Evolutionary conservation across 2,888 invertebrate genomes (phyloP), one percentile per base, ranked within the genome.

Genomic region (Polydesmus complanatus): DNA sequence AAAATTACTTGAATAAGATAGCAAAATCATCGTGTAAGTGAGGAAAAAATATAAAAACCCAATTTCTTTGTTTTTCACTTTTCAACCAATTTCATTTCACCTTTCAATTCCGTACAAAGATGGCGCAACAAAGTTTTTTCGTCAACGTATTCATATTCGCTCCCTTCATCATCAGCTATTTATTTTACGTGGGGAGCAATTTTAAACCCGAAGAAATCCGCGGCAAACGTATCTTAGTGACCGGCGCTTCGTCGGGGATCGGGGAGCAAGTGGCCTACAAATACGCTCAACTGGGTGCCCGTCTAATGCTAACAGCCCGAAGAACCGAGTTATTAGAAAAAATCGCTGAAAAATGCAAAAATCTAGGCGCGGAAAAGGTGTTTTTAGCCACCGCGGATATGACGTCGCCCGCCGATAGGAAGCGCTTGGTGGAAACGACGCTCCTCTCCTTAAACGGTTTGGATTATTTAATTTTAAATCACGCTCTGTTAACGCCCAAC

Each of bases 241-340:
- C 72, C 1, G 72, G 71, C 11, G 71, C 71, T 3, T 71, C 71
- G 0, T 66, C 70, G 1, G 73, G 73, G 1, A 72, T 73, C 3
- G 73, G 73, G 0, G 73, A 73, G 61, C 71, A 73, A 65, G 65
- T 72, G 52, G 73, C 72, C 1, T 72, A 73, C 61, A 70, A 70
- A 58, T 73, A 70, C 62, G 70, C 71, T 3, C 65, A 65, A 11
- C 65, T 70, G 26, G 71, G 72, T 1, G 70, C 71, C 14, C 25
- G 27, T 22, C 60, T 61, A 19, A 27, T 58, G 14, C 51, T 58
- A 18, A 53, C 58, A 19, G 58, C 58, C 5, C 26, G 58, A n/a
- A 18, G 53, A 22, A 19, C 14, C 26, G 53, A 51, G 14, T 53
- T 58, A 18, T 53, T 58, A 11, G 21, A 53, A 53, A 53, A 58